Base-by-base conservation (phyloP, 2,113 vertebrate species). In the Lethenteron reissneri region DNA sequence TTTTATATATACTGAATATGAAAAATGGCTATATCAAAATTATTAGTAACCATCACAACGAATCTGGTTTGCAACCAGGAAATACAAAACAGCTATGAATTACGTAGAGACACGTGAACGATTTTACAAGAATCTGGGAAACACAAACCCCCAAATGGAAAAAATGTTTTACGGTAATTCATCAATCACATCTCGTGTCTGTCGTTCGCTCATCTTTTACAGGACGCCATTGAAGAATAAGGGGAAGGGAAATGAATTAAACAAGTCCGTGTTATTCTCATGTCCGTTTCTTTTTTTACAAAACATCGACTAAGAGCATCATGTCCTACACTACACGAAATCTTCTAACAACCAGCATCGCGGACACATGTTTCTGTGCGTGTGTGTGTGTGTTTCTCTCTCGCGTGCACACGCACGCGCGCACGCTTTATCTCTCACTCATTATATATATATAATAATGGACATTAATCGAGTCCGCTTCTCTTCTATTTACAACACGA, bases 31-130 rank as follows among this genome's bases (percentile, higher is more conserved):
- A 97, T 97, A 97, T 97, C 85, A 97, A 97, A 97, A 95, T 95
- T 87, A 95, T 94, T 97, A 96, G 91, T 97, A 97, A 91, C 94
- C 88, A 97, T 95, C 95, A 89, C 96, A 90, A 96, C 89, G 88
- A 97, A 86, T 83, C 84, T 91, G 94, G 92, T 95, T 97, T 97
- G 88, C 88, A 89, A 97, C 95, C 94, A 95, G 94, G 89, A 95
- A 96, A 95, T 86, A 96, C 92, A 97, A 92, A 97, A 97, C 92
- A 97, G 90, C 95, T 94, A 96, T 90, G 64, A 25, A 92, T 88
- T 95, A 97, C 89, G 95, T 91, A 95, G 88, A 97, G 92, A 97
- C 94, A 94, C 90, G 89, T 95, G 90, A 95, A 81, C 77, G 83
- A 85, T 89, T 91, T 95, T 86, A 96, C 92, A 97, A 96, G 95